Conservation (phyloP, 2,113 vertebrate genomes). For the Paralichthys olivaceus region DNA sequence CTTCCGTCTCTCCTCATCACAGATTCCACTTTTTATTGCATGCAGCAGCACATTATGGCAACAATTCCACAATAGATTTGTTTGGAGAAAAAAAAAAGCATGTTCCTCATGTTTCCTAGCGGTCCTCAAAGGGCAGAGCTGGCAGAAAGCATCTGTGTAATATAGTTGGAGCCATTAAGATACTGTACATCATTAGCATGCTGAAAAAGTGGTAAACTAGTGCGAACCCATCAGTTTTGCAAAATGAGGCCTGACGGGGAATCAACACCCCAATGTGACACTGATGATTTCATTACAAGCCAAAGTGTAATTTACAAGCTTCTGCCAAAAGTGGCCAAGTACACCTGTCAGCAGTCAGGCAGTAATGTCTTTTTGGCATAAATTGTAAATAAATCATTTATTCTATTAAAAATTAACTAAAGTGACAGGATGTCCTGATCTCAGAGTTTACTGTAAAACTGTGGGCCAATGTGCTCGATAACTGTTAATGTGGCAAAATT, state of each 20-base stretch:
- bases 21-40: constrained; percentile 22
- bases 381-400: constrained; percentile 24
- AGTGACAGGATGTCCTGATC: constrained; percentile 23
- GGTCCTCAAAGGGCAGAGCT: constrained; percentile 22
- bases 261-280: constrained; percentile 44
- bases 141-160: constrained; percentile 20
- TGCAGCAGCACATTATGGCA: constrained; percentile 23
- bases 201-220: constrained; percentile 36
- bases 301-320: constrained; percentile 39
- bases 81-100: not conserved
- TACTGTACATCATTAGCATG: constrained; percentile 50
- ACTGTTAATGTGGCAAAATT: not conserved
- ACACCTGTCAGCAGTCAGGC: constrained; percentile 22
- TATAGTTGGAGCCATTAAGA: constrained; percentile 18
- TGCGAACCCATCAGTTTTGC: constrained; percentile 24
- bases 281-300: constrained; percentile 50
- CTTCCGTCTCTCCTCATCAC: constrained; percentile 6
- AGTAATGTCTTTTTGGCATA: constrained; percentile 33
- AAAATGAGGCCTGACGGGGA: constrained; percentile 55
- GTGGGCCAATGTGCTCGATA: not conserved
- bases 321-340: constrained; percentile 41
- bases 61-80: constrained; percentile 4
- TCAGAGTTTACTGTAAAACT: constrained; percentile 23
- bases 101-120: constrained; percentile 1
- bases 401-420: constrained; percentile 48